phyloP scores from a whole-genome alignment of 2,888 invertebrate genomes.

The Erebia ligea region DNA sequence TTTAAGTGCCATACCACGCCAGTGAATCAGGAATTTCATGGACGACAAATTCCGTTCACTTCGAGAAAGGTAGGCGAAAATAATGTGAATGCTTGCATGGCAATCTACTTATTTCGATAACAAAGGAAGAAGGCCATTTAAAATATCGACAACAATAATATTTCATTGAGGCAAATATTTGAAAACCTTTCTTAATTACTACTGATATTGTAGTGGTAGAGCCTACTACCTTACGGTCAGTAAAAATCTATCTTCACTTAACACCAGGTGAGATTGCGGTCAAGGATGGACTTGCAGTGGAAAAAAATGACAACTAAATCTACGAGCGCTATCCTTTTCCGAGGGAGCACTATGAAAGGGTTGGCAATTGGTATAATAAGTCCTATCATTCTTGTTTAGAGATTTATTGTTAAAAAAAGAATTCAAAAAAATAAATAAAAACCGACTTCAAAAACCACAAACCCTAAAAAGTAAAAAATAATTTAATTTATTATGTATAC shows the following conservation, averaged over 20 bases:
- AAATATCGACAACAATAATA: constrained; percentile 12
- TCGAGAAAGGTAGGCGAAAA: constrained; percentile 13
- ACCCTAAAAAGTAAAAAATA: no score
- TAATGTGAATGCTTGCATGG: neutral
- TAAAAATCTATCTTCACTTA: neutral
- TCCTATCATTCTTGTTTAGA: no score
- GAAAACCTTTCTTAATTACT: constrained; percentile 10
- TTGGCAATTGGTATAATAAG: neutral
- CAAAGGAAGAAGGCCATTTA: constrained; percentile 14
- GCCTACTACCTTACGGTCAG: neutral
- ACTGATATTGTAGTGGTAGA: neutral
- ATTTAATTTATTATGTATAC: no score
- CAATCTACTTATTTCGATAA: constrained; percentile 9
- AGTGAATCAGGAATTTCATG: neutral
- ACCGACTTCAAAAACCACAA: no score
- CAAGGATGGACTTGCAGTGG: neutral
- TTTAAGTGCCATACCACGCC: no score
- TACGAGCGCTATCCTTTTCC: no score
- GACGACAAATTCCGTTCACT: constrained; percentile 9
- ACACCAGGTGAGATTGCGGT: neutral
- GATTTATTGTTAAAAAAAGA: no score
- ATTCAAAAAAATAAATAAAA: no score
- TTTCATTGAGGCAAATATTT: neutral
- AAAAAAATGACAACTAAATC: no score
- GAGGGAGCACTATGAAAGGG: no score